These are phyloP conservation scores for Characodon lateralis DNA, from an alignment of 2,797 vertebrate genomes.

Conservation along the genomic window DNA sequence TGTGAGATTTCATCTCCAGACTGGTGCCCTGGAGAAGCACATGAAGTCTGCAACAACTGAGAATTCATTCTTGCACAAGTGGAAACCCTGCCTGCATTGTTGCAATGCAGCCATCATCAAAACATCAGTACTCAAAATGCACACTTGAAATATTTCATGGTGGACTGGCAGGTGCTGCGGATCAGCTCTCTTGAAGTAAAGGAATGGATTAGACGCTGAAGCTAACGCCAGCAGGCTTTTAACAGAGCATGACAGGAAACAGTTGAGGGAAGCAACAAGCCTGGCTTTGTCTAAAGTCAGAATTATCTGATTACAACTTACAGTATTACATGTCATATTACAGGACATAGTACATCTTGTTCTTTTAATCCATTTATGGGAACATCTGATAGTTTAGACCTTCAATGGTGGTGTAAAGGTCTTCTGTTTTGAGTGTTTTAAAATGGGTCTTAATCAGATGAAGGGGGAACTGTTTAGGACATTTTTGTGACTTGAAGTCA, in stretches of 20 bases:
- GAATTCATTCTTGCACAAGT: slow-evolving; percentile 1
- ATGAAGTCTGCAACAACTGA: not conserved
- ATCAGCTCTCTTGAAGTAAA: slow-evolving; percentile 5
- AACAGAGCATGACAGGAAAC: slow-evolving; percentile 11
- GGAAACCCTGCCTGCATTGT: slow-evolving; percentile 9
- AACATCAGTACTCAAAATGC: slow-evolving; percentile 7
- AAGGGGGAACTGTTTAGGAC: not conserved
- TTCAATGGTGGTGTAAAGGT: not conserved
- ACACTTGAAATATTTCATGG: slow-evolving; percentile 9
- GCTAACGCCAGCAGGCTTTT: not conserved
- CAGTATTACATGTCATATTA: not conserved
- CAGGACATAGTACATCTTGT: slow-evolving; percentile 4
- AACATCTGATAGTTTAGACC: slow-evolving; percentile 4
- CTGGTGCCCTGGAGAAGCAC: not conserved
- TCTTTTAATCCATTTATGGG: slow-evolving; percentile 9
- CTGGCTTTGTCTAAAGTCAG: slow-evolving; percentile 13
- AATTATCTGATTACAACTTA: slow-evolving; percentile 15
- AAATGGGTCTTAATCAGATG: not conserved
- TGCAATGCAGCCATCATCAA: not conserved
- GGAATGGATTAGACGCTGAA: not conserved
- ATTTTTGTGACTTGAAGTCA: not conserved
- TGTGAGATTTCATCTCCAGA: not conserved
- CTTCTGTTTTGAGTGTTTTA: not conserved
- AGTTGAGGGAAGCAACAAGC: not conserved
- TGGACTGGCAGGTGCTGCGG: slow-evolving; percentile 4